A percentile compares a stretch with the other conserved stretches of the same genome.
Conservation (phyloP, 2,888 invertebrate species). For the Cheilosia soror region DNA sequence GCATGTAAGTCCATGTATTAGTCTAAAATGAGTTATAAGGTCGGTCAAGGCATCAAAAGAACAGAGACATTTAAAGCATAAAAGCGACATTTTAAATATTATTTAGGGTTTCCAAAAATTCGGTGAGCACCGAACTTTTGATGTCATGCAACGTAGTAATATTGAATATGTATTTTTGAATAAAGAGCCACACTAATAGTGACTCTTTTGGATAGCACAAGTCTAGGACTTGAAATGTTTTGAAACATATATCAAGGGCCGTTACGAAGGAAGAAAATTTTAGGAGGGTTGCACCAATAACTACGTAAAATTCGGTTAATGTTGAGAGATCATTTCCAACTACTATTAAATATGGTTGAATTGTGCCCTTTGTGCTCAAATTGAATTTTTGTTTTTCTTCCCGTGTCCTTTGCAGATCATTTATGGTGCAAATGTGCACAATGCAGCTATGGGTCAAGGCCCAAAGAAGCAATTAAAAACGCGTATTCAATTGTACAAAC, state of each 20-base stretch:
- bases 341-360: slow-evolving; percentile 8
- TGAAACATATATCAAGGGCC: slow-evolving; percentile 4
- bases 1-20: slow-evolving; percentile 28
- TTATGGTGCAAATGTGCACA: background rate
- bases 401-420: background rate
- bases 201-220: slow-evolving; percentile 7
- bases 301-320: slow-evolving; percentile 6
- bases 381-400: background rate
- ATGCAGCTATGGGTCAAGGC: no score
- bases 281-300: slow-evolving; percentile 1
- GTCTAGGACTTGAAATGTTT: background rate
- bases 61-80: background rate
- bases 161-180: background rate
- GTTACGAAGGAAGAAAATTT: slow-evolving; percentile 3
- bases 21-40: slow-evolving; percentile 22
- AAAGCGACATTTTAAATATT: background rate
- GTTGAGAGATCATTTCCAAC: background rate
- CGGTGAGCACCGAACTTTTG: slow-evolving; percentile 6
- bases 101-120: background rate
- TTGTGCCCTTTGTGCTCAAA: background rate
- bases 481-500: no score
- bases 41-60: slow-evolving; percentile 2
- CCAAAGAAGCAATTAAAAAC: no score
- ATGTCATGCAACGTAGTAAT: background rate
- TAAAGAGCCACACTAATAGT: background rate